Evolutionary conservation across 2,797 vertebrate species (phyloP).

Genomic region (Euphonia xanthogaster): DNA sequence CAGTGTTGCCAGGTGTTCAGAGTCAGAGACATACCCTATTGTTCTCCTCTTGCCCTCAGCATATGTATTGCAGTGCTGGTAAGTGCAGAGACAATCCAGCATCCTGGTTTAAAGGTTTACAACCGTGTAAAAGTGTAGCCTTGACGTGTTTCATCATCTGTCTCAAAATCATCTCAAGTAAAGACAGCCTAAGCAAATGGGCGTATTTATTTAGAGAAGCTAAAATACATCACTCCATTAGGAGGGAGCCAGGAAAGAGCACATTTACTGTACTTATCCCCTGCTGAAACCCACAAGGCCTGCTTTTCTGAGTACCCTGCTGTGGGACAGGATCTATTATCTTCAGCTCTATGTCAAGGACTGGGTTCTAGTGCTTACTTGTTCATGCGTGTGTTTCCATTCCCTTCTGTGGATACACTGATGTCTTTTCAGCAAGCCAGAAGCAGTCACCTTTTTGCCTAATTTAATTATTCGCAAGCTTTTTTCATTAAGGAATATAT

Average conservation of each 20-base stretch:
- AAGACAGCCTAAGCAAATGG: background rate
- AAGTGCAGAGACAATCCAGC: background rate
- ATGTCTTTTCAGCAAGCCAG: background rate
- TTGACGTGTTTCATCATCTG: background rate
- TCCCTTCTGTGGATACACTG: background rate
- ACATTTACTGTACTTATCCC: background rate
- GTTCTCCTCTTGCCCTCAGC: background rate
- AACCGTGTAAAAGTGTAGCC: background rate
- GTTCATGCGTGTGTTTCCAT: background rate
- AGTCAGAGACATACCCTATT: background rate
- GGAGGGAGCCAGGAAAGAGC: background rate
- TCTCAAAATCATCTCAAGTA: background rate
- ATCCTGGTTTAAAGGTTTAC: background rate
- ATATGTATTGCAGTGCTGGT: background rate
- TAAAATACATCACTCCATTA: background rate
- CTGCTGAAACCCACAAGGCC: background rate
- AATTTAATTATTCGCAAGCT: background rate
- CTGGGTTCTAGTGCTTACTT: background rate
- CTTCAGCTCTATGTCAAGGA: background rate
- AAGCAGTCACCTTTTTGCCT: background rate
- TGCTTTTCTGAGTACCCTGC: background rate
- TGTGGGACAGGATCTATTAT: fast-evolving
- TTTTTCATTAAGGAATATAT: background rate
- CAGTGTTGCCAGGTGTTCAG: background rate
- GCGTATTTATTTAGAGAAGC: background rate